Evolutionary conservation across 1,140 invertebrate genomes (phyloP).

Genomic region (Nylanderia fulva): DNA sequence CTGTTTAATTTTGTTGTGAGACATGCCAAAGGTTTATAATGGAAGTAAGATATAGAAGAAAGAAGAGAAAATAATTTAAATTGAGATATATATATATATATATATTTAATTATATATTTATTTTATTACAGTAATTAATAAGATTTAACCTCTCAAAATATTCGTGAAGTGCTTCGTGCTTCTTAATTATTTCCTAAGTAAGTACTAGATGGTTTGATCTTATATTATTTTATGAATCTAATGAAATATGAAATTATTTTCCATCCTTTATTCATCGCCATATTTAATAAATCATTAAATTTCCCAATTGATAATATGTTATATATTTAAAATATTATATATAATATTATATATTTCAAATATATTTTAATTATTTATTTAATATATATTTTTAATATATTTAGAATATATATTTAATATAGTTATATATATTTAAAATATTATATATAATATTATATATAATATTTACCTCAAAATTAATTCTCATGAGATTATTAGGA

Average conservation of each 20-base stretch:
- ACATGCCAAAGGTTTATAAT: not conserved
- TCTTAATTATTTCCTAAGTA: not conserved
- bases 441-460: too few species aligned
- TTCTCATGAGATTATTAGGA: not conserved
- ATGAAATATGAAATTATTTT: not conserved
- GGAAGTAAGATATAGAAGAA: not conserved
- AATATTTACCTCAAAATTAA: not conserved
- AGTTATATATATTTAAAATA: too few species aligned
- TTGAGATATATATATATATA: too few species aligned
- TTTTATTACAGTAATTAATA: not conserved
- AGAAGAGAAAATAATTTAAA: conserved; percentile 14
- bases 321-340: too few species aligned
- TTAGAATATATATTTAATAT: too few species aligned
- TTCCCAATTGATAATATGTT: too few species aligned
- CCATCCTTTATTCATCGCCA: not conserved
- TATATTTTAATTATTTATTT: too few species aligned
- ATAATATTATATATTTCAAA: too few species aligned
- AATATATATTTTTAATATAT: too few species aligned
- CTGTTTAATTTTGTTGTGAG: not conserved
- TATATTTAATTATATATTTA: not conserved
- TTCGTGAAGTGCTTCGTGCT: not conserved
- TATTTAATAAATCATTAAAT: not conserved
- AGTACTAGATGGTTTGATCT: not conserved
- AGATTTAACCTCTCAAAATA: not conserved
- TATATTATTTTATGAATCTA: not conserved